Evolutionary conservation across 2,888 invertebrate genomes (phyloP).

Genomic region (Oasisia sp.): DNA sequence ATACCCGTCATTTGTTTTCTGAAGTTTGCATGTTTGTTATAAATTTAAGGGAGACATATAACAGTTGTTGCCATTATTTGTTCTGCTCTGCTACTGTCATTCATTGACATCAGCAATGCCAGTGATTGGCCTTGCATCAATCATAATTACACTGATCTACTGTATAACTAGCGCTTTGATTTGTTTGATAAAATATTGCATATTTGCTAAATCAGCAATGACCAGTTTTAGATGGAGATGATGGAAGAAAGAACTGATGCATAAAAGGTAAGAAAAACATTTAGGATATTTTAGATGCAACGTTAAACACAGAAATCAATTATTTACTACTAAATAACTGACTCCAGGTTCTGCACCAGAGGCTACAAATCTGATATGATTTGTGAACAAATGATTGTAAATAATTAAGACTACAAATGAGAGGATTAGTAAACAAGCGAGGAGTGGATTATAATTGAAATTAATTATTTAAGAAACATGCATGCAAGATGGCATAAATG

Average conservation of each 20-base stretch:
- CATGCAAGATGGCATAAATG: background rate
- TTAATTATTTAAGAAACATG: background rate
- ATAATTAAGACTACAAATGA: slow-evolving; percentile 10
- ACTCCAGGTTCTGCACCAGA: background rate
- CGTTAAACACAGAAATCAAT: background rate
- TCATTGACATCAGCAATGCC: no score
- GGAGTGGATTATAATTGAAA: background rate
- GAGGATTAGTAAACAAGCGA: background rate
- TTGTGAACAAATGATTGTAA: background rate
- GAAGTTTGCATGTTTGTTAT: no score
- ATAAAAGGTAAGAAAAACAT: background rate
- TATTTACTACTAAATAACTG: background rate
- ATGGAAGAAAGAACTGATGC: background rate
- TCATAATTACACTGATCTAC: no score
- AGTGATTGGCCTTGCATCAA: no score
- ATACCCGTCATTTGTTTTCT: no score
- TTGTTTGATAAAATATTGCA: no score
- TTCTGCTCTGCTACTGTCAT: no score
- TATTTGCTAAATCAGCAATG: no score
- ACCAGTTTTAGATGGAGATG: background rate
- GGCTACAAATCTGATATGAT: background rate
- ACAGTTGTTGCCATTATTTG: no score
- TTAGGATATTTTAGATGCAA: background rate
- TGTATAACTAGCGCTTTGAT: no score
- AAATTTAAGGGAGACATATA: no score